Evolutionary conservation across 2,113 vertebrate species (phyloP).

Genomic region (Oxyruncus cristatus): DNA sequence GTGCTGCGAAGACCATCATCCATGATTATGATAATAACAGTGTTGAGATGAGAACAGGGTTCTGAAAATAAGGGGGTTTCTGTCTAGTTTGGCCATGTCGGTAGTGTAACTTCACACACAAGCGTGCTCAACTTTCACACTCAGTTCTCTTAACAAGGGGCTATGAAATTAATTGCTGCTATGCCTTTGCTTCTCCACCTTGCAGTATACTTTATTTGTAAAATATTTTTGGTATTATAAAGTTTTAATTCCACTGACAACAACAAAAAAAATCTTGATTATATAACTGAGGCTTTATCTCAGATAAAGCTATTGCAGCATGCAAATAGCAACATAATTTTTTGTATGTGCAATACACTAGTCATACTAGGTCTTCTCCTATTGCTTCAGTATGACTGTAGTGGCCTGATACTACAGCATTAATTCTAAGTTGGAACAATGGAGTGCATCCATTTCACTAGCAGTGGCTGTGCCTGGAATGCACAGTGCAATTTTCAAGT

Average conservation of each 20-base stretch:
- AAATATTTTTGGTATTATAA: background rate
- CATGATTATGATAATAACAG: background rate
- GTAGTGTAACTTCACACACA: background rate
- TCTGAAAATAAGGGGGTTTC: background rate
- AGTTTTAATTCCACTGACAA: background rate
- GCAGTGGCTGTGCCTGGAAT: background rate
- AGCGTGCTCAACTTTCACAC: background rate
- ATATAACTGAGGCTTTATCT: background rate
- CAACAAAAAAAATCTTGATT: background rate
- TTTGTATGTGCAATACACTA: background rate
- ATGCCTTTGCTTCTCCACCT: background rate
- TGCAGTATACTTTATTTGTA: background rate
- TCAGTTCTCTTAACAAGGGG: background rate
- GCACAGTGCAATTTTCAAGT: background rate
- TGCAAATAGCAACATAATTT: background rate
- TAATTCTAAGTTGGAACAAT: background rate
- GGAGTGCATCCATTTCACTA: background rate
- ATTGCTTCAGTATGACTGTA: background rate
- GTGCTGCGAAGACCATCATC: background rate
- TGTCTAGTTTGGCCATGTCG: background rate
- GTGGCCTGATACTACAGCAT: background rate
- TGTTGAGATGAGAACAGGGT: background rate
- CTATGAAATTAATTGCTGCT: background rate
- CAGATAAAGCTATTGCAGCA: background rate
- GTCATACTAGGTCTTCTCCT: background rate